Evolutionary conservation across 2,797 vertebrate species (phyloP).

Genomic region (Channallabes apus): DNA sequence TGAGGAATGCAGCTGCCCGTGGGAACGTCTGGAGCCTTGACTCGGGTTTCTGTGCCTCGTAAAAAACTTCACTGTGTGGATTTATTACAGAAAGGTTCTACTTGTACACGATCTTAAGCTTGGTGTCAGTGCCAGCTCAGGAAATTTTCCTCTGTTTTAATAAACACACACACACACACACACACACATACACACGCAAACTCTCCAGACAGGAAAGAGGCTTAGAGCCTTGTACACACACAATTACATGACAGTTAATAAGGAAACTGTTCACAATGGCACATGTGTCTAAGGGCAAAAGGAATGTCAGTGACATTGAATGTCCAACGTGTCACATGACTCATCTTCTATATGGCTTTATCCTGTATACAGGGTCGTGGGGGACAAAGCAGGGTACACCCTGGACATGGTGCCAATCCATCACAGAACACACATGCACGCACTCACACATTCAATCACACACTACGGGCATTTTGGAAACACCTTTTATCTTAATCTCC

Average conservation of each 20-base stretch:
- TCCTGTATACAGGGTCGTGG: too few relatives aligned
- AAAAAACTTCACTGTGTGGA: slow-evolving; percentile 36
- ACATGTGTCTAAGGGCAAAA: not conserved
- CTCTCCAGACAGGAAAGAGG: not conserved
- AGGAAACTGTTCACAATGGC: slow-evolving; percentile 16
- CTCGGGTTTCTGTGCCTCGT: slow-evolving; percentile 43
- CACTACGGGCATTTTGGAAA: too few relatives aligned
- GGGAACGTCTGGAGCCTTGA: slow-evolving; percentile 36
- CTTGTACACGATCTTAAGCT: slow-evolving; percentile 8
- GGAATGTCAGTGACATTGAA: not conserved
- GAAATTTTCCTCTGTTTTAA: not conserved
- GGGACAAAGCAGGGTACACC: too few relatives aligned
- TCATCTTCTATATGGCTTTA: not conserved
- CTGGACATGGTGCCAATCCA: too few relatives aligned
- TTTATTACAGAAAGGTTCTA: slow-evolving; percentile 36
- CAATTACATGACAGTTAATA: slow-evolving; percentile 3
- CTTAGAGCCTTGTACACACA: not conserved
- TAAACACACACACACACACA: not conserved
- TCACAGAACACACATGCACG: too few relatives aligned
- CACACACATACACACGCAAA: not conserved
- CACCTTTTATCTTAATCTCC: too few relatives aligned
- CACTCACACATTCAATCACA: too few relatives aligned
- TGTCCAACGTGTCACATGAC: not conserved
- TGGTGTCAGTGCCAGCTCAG: slow-evolving; percentile 21
- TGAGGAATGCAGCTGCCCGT: slow-evolving; percentile 27